These are phyloP conservation scores for Myotis findleyi DNA, from an alignment of 2,797 vertebrate species.

Conservation along the genomic window DNA sequence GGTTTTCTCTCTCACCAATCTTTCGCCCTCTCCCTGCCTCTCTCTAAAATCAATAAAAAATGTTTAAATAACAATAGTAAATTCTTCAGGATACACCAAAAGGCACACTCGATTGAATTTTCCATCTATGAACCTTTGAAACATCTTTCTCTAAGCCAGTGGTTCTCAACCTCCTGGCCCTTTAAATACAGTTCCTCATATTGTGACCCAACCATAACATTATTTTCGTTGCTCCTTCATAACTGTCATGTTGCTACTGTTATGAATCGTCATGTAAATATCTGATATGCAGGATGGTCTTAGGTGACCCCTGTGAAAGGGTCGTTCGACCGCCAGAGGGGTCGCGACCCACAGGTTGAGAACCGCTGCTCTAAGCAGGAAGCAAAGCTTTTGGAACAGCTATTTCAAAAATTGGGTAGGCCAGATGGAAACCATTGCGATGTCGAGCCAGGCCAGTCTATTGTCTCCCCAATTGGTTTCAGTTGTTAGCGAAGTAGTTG, in stretches of 20 bases:
- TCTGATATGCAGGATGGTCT: too few species aligned
- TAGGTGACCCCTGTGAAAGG: too few species aligned
- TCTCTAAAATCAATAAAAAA: not conserved
- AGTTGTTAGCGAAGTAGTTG: conserved; percentile 33
- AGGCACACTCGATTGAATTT: conserved; percentile 52
- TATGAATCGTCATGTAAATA: too few species aligned
- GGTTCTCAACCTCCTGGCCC: too few species aligned
- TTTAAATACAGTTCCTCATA: too few species aligned
- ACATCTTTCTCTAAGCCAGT: conserved; percentile 32
- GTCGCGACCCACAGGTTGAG: too few species aligned
- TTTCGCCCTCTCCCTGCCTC: not conserved
- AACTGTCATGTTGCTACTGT: too few species aligned
- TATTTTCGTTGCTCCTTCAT: too few species aligned
- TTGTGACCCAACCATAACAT: too few species aligned
- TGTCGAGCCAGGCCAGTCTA: conserved; percentile 5
- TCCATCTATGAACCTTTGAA: conserved; percentile 55
- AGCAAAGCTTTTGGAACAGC: conserved; percentile 70
- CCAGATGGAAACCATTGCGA: conserved; percentile 77
- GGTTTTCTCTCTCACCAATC: not conserved
- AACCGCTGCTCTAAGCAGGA: conserved; percentile 24
- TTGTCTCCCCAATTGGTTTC: conserved; percentile 47
- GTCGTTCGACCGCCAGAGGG: too few species aligned
- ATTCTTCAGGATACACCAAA: conserved; percentile 51
- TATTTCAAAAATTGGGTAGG: conserved; percentile 54
- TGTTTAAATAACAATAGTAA: not conserved